These are phyloP conservation scores for Elanoides forficatus DNA, from an alignment of 2,113 vertebrate species.

Conservation along the genomic window DNA sequence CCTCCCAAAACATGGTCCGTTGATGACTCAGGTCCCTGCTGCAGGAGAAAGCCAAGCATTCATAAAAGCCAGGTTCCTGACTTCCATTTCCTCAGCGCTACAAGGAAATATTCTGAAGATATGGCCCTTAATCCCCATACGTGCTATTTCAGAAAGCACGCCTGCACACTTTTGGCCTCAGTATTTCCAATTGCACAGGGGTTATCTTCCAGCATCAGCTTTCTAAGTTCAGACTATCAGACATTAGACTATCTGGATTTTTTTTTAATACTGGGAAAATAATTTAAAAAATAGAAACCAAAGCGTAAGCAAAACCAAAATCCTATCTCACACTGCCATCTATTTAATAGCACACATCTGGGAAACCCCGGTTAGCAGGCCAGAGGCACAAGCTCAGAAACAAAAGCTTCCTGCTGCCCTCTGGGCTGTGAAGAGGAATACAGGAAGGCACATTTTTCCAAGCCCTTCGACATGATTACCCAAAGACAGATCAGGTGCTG, in stretches of 20 bases:
- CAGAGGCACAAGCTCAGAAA: not conserved
- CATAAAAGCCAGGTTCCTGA: not conserved
- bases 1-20: not conserved
- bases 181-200: not conserved
- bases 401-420: not conserved
- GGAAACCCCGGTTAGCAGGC: not conserved
- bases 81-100: not conserved
- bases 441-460: not conserved
- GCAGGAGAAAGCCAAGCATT: not conserved
- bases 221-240: not conserved
- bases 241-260: not conserved
- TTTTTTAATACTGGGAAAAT: not conserved
- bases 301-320: not conserved
- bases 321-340: not conserved
- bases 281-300: not conserved
- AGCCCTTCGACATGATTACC: not conserved
- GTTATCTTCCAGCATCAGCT: not conserved
- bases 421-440: not conserved
- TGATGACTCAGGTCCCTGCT: not conserved
- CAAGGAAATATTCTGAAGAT: not conserved
- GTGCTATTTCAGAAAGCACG: not conserved
- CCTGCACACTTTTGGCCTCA: not conserved
- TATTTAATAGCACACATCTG: not conserved
- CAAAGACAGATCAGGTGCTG: not conserved
- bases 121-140: fast-evolving